phyloP scores from a whole-genome alignment of 2,797 vertebrate species.

The Synaphobranchus kaupii region DNA sequence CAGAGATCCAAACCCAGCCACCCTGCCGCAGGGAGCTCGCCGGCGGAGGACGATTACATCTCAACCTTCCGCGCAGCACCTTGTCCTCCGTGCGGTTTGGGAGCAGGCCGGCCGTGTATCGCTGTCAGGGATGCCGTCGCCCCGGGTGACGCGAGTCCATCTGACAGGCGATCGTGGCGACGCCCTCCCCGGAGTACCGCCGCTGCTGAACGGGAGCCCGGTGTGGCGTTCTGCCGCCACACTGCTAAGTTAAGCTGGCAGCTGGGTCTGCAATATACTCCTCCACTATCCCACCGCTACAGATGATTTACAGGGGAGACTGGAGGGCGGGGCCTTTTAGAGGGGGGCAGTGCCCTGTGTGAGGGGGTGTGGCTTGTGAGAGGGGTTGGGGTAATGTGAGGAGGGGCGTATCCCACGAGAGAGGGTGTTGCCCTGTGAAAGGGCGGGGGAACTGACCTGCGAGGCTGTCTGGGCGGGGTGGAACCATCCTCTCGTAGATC shows the following conservation, averaged over 20 bases:
- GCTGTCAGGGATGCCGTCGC: neutral
- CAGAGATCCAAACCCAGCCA: neutral
- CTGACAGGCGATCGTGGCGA: neutral
- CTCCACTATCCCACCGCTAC: neutral
- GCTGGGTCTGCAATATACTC: neutral
- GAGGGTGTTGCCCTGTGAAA: neutral
- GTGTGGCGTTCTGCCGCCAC: neutral
- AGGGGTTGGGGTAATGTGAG: neutral
- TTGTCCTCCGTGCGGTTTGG: neutral
- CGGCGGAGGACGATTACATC: neutral
- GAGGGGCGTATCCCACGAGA: too few species aligned
- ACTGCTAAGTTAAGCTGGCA: neutral
- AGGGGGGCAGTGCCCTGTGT: neutral
- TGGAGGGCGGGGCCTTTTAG: neutral
- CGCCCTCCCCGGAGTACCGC: neutral
- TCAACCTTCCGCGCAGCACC: neutral
- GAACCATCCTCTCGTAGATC: conserved; percentile 90
- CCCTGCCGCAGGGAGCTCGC: neutral
- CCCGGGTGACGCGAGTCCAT: neutral
- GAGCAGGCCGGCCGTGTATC: neutral
- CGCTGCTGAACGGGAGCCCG: neutral
- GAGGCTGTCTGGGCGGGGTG: conserved; percentile 93
- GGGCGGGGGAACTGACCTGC: conserved; percentile 79
- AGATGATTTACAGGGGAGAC: neutral
- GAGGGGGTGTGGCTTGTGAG: neutral